These are phyloP conservation scores for Umimayanthus kanabou DNA, from an alignment of 92 coral and sea anemone genomes.

Conservation along the genomic window DNA sequence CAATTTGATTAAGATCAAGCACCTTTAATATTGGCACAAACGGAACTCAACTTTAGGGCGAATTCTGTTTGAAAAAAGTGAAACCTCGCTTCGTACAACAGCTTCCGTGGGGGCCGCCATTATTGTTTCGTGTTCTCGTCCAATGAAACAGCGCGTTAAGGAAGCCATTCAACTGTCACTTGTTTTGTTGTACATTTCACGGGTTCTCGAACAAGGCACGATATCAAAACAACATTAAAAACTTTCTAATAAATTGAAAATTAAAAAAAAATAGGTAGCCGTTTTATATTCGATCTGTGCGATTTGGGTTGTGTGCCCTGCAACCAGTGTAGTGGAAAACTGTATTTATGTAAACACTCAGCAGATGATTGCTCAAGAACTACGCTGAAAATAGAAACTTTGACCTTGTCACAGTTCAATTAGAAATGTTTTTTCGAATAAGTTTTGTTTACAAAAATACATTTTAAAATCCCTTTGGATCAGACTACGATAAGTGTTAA, in stretches of 20 bases:
- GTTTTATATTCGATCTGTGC: conserved; percentile 6
- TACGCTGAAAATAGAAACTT: not conserved
- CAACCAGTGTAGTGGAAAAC: not conserved
- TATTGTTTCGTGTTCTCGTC: conserved; percentile 39
- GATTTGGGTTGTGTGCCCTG: not conserved
- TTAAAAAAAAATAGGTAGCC: not conserved
- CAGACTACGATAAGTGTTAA: not conserved
- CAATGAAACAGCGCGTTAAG: conserved; percentile 57
- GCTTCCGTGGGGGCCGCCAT: conserved; percentile 66
- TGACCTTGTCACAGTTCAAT: not conserved
- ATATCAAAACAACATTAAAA: conserved; percentile 28
- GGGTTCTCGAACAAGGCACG: conserved; percentile 19
- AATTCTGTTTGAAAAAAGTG: conserved; percentile 3
- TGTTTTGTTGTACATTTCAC: conserved; percentile 26
- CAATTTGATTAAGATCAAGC: conserved; percentile 15
- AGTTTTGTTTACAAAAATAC: not conserved
- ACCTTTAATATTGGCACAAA: conserved; percentile 11
- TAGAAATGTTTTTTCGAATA: not conserved
- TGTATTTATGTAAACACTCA: conserved; percentile 5
- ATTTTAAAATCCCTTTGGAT: not conserved
- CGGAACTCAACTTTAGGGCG: not conserved
- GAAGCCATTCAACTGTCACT: conserved; percentile 48
- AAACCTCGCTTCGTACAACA: conserved; percentile 21
- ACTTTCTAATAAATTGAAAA: conserved; percentile 6
- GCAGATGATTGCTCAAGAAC: conserved; percentile 3